Conservation (phyloP, 2,888 invertebrate species). For the Clunio marinus region DNA sequence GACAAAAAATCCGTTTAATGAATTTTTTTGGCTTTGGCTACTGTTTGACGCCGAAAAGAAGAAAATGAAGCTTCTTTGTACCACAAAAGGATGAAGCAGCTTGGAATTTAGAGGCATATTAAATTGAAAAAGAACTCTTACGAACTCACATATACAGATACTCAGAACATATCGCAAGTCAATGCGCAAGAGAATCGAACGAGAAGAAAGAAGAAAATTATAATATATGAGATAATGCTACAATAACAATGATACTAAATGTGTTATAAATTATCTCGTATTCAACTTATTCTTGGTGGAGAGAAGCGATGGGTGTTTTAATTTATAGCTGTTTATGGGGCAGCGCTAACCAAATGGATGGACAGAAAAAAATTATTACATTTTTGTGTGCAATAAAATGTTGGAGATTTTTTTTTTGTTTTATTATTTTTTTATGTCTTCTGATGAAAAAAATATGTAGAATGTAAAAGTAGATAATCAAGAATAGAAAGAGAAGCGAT, state of each 20-base stretch:
- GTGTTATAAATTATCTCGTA: slow-evolving; percentile 37
- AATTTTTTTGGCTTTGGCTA: slow-evolving; percentile 24
- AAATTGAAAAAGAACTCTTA: background rate
- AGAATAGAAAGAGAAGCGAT: background rate
- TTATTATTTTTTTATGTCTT: too few species aligned
- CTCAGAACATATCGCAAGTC: background rate
- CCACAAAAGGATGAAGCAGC: slow-evolving; percentile 1
- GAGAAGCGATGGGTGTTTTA: slow-evolving; percentile 14
- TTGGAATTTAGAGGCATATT: background rate
- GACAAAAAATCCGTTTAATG: slow-evolving; percentile 30
- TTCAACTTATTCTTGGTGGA: background rate
- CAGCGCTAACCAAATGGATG: too few species aligned
- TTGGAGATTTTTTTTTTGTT: too few species aligned
- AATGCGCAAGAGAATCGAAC: background rate
- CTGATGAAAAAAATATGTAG: too few species aligned
- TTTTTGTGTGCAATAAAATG: background rate
- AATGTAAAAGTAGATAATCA: too few species aligned
- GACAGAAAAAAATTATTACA: background rate
- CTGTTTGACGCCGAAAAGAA: slow-evolving; percentile 30
- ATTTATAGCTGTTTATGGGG: slow-evolving; percentile 26
- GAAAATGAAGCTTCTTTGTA: background rate
- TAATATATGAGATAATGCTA: slow-evolving; percentile 33
- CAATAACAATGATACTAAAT: slow-evolving; percentile 37
- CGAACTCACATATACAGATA: background rate
- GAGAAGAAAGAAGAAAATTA: slow-evolving; percentile 5